Percentiles rank a stretch among this genome's conserved stretches.
phyloP scores from a whole-genome alignment of 2,888 invertebrate genomes.

The Sminthurinus aureus region DNA sequence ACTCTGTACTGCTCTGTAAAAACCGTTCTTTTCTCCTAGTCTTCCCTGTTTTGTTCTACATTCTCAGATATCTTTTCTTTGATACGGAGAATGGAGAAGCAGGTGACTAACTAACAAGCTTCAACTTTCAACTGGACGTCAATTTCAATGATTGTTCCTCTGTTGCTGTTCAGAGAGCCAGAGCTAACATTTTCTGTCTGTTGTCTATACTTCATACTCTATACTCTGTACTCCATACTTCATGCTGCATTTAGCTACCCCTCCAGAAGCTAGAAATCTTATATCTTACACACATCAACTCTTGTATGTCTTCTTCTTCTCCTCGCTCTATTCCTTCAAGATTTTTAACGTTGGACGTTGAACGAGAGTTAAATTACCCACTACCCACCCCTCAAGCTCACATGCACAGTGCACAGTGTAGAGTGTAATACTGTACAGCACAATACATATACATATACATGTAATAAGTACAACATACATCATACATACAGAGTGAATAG shows the following conservation, averaged over 20 bases:
- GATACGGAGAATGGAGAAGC: neutral
- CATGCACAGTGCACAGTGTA: neutral
- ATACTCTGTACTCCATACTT: neutral
- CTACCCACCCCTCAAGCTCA: slow-evolving; percentile 27
- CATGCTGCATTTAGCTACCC: slow-evolving; percentile 21
- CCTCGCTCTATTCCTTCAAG: slow-evolving; percentile 1
- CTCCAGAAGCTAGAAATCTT: slow-evolving; percentile 25
- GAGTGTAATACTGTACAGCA: neutral
- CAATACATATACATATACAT: neutral
- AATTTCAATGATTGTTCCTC: neutral
- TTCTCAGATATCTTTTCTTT: neutral
- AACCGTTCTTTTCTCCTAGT: no score
- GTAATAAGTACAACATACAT: neutral
- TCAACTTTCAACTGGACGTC: neutral
- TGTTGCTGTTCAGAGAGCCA: neutral
- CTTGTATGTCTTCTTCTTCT: slow-evolving; percentile 21
- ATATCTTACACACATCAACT: slow-evolving; percentile 19
- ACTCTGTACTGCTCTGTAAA: neutral
- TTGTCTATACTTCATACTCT: no score
- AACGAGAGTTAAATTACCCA: slow-evolving; percentile 32
- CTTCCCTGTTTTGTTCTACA: neutral
- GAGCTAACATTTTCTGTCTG: neutral
- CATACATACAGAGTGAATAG: neutral
- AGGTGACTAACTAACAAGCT: slow-evolving; percentile 18
- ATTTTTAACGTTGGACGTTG: slow-evolving; percentile 11